A percentile compares a stretch with the other conserved stretches of the same genome.
Conservation (phyloP, 2,113 vertebrate genomes). For the Cacatua alba region DNA sequence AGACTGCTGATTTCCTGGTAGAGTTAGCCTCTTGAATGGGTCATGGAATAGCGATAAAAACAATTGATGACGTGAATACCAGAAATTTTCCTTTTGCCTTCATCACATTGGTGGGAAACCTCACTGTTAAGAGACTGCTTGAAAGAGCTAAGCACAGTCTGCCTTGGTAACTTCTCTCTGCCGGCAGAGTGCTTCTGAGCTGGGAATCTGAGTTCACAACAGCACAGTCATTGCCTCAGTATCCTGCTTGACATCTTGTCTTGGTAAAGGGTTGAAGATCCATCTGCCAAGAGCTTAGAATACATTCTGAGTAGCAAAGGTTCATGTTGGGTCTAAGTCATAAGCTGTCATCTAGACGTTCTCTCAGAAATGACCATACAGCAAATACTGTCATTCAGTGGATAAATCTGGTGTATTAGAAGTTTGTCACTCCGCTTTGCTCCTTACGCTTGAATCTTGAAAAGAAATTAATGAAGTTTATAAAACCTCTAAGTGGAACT, state of each 20-base stretch:
- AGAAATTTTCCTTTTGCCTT: constrained; percentile 19
- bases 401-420: neutral
- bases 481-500: neutral
- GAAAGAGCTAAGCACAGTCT: neutral
- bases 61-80: neutral
- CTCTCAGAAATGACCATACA: neutral
- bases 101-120: neutral
- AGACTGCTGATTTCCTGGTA: constrained; percentile 51
- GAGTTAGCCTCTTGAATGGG: constrained; percentile 7
- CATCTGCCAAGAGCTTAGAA: neutral
- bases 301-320: neutral
- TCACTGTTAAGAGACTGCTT: neutral
- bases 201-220: neutral
- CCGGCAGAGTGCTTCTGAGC: neutral
- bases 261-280: neutral
- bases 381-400: neutral
- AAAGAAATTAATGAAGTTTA: neutral
- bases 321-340: neutral
- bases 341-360: neutral
- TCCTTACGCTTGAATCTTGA: neutral
- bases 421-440: neutral
- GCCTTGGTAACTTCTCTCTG: neutral
- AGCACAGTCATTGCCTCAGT: neutral
- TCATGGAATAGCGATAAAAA: constrained; percentile 16
- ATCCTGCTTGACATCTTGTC: neutral